Evolutionary conservation across 1,140 invertebrate species (phyloP), one percentile per base, ranked within the genome.

Genomic region (honey bee (Apis mellifera)): DNA sequence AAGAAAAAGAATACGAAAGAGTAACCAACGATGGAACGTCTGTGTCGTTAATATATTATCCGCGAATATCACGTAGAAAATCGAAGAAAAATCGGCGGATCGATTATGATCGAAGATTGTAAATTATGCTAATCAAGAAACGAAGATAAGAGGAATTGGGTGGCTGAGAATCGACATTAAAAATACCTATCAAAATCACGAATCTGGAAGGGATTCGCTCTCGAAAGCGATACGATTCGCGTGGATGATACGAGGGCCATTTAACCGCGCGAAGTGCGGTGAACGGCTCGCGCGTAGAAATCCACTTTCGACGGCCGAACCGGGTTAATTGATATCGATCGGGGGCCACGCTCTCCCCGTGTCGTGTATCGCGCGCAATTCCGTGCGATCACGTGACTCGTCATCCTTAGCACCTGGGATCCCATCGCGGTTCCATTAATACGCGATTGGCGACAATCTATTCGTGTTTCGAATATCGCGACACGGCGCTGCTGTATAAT

Each of bases 261-360:
- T 69, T 75, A 54, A 76, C 73, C 17, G 19, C 11, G 19, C 42
- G 13, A 21, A 69, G 48, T 50, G 54, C 13, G 59, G n/a, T 59
- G n/a, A 76, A 76, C 65, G 52, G 54, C 12, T 54, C 32, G 15
- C 55, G 19, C 23, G 72, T 54, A 68, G 54, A 26, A 42, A 75
- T 66, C 60, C 62, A 42, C 54, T 76, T 48, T 76, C 11, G 52
- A 50, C 19, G 17, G 23, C 50, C 42, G 64, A 60, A 52, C 3
- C 72, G 23, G 62, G 23, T 76, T 82, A 82, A 82, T 76, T 76
- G 64, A 76, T 76, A 75, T 82, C 54, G 79, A 82, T 76, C 64
- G 64, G 57, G 57, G 4, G 32, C 32, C 26, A 17, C 13, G 15
- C 48, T 15, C 19, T 19, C 15, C 21, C 15, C 21, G 50, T 13